These are phyloP conservation scores for Pterois miles DNA, from an alignment of 2,797 vertebrate genomes.

Conservation along the genomic window DNA sequence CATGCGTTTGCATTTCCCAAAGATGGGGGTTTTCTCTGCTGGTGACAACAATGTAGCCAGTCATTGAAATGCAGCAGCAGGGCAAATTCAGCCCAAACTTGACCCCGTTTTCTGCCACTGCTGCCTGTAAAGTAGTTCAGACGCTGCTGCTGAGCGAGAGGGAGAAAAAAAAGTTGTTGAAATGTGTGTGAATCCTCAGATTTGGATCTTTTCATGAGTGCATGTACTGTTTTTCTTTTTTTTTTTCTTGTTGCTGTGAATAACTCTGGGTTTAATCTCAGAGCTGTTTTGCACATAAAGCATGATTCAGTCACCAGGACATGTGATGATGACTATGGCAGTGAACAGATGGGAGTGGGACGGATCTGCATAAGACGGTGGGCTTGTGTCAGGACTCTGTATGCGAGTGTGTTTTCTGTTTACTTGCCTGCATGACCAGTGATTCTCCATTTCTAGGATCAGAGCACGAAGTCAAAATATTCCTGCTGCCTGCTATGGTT, in stretches of 20 bases:
- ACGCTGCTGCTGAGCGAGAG: background rate
- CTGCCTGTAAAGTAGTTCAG: background rate
- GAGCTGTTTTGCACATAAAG: constrained; percentile 31
- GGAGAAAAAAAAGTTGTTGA: background rate
- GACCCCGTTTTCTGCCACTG: constrained; percentile 35
- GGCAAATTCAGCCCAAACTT: constrained; percentile 37
- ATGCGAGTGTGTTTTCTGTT: constrained; percentile 33
- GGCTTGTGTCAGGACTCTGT: constrained; percentile 54
- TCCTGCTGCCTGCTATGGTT: background rate
- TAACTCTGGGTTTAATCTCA: constrained; percentile 5
- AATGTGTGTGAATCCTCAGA: background rate
- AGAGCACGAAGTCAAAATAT: constrained; percentile 8
- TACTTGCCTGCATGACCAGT: constrained; percentile 42
- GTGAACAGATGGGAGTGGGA: constrained; percentile 74
- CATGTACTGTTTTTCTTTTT: background rate
- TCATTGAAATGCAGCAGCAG: constrained; percentile 64
- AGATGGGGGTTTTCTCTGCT: constrained; percentile 41
- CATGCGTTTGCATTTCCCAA: constrained; percentile 61
- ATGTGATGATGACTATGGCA: constrained; percentile 40
- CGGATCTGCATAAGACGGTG: constrained; percentile 54
- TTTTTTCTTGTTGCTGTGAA: constrained; percentile 17
- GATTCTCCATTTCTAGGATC: constrained; percentile 30
- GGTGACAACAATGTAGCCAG: constrained; percentile 59
- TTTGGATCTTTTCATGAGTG: background rate
- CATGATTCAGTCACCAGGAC: constrained; percentile 37